These are phyloP conservation scores for Myiozetetes cayanensis DNA, from an alignment of 2,113 vertebrate species.

Conservation along the genomic window DNA sequence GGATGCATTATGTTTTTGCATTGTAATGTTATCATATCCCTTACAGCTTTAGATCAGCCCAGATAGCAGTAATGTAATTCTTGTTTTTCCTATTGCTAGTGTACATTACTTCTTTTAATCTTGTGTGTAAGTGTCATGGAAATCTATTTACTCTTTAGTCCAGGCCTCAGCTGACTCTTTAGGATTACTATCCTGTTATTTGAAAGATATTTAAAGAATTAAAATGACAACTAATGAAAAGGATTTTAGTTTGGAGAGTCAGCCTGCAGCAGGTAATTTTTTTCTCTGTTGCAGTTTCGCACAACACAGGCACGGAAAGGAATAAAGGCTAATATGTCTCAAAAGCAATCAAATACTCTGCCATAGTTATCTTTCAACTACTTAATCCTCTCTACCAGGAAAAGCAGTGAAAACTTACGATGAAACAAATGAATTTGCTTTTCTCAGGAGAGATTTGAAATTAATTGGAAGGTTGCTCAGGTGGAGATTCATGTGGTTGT, in stretches of 20 bases:
- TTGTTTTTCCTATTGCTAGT: background rate
- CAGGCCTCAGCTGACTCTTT: background rate
- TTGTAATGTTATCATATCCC: background rate
- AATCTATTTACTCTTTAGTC: background rate
- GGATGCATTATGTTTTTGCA: background rate
- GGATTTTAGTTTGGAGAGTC: background rate
- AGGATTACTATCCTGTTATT: background rate
- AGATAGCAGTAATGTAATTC: rapidly evolving
- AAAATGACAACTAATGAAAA: background rate
- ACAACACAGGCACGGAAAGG: background rate
- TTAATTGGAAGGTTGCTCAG: background rate
- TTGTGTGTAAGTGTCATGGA: background rate
- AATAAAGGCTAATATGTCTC: background rate
- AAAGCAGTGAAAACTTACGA: background rate
- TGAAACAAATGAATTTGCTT: background rate
- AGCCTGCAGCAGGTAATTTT: background rate
- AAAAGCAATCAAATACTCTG: background rate
- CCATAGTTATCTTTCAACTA: background rate
- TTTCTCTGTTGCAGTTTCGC: background rate
- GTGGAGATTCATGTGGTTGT: background rate
- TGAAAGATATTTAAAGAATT: background rate
- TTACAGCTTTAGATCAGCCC: background rate
- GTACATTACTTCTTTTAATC: background rate
- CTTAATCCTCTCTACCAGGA: background rate
- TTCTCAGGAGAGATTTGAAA: background rate